Evolutionary conservation across 2,888 invertebrate genomes (phyloP).

Genomic region (Caenorhabditis doughertyi): DNA sequence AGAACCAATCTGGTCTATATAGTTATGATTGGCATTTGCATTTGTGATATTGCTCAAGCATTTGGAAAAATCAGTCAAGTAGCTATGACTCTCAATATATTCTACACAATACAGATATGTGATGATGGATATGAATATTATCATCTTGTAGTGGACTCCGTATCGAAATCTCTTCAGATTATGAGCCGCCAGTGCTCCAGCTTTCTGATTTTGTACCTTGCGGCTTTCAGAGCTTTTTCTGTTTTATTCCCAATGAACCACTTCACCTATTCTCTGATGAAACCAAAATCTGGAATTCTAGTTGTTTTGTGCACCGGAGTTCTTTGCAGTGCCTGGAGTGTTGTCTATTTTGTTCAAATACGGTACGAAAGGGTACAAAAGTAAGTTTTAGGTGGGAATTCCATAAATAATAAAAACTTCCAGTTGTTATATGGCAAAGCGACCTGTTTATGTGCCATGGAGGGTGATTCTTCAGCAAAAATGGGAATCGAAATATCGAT

Average conservation of each 20-base stretch:
- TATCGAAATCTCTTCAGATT: background rate
- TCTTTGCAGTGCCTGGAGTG: background rate
- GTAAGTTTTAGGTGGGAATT: background rate
- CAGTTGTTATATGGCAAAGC: background rate
- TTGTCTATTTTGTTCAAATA: background rate
- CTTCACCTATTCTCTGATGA: background rate
- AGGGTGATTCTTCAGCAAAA: background rate
- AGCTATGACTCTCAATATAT: background rate
- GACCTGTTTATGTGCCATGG: background rate
- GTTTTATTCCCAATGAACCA: conserved; percentile 34
- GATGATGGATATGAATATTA: background rate
- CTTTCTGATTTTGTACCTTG: conserved; percentile 5
- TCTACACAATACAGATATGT: background rate
- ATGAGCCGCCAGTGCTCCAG: conserved; percentile 3
- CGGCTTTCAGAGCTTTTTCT: background rate
- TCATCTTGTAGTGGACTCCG: background rate
- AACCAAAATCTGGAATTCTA: background rate
- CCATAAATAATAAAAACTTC: background rate
- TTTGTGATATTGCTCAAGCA: conserved; percentile 17
- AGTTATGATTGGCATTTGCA: conserved; percentile 29
- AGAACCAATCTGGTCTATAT: conserved; percentile 23
- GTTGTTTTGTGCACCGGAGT: background rate
- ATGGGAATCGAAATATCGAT: background rate
- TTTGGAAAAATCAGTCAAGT: background rate
- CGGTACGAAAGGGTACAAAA: background rate